Evolutionary conservation across 2,113 vertebrate genomes (phyloP), one percentile per base, ranked within the genome.

Genomic region (Ia io): DNA sequence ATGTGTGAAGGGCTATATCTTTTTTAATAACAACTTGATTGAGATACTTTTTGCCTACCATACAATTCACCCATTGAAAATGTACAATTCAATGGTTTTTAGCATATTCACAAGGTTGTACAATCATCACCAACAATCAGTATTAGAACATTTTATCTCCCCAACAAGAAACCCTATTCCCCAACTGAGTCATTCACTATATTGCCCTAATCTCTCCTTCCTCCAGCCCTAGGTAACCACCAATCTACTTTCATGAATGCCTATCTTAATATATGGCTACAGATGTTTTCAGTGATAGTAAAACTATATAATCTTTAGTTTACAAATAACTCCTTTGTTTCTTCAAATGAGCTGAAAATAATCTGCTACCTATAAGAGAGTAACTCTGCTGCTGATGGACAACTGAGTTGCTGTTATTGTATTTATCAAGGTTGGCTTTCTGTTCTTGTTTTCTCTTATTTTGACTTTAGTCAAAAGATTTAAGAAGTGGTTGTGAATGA

Each of bases 291-390:
- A 91, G 16, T 90, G 71, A 67, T 70, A 80, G 65, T 61, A 91
- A 70, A 79, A 78, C 51, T 82, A n/a, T 77, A 71, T 89, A 84
- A 95, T 91, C 69, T 83, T 82, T 82, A 53, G 23, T 53, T 74
- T n/a, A 73, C 51, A 32, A 30, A 63, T 42, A 77, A 88, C 23
- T 82, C 56, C 44, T 13, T 28, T 80, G 49, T 84, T 73, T 35
- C 77, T 91, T 91, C 69, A 84, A 85, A 95, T 79, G 47, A 65
- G 17, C 30, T 88, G 28, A 82, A 88, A 92, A 83, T 73, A 84
- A 42, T 87, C 47, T 92, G 49, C 85, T 67, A 70, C 4, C 13
- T 65, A 23, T 71, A 78, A 73, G 18, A 91, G 44, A 89, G 14
- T 65, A 76, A 63, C 10, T 83, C 47, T 91, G 32, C 25, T 40